These are phyloP conservation scores for Hetaerina titia DNA, from an alignment of 2,888 invertebrate genomes.

Conservation along the genomic window DNA sequence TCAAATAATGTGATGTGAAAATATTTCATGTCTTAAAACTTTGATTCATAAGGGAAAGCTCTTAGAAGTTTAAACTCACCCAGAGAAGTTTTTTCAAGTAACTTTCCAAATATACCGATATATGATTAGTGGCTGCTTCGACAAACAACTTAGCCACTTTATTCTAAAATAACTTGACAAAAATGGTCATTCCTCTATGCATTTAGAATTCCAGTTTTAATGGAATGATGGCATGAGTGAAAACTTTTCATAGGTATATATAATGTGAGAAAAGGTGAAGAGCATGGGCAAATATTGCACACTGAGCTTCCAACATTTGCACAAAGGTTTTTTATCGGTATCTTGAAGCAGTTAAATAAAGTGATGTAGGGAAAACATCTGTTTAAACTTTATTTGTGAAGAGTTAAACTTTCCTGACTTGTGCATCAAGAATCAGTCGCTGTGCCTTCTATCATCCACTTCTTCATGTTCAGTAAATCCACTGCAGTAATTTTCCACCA, in stretches of 20 bases:
- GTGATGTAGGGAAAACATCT: conserved; percentile 52
- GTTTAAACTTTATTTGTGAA: conserved; percentile 57
- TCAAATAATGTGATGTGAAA: conserved; percentile 4
- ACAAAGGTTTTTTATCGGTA: conserved; percentile 60
- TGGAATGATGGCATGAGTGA: conserved; percentile 50
- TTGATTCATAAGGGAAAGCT: not conserved
- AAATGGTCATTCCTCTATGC: conserved; percentile 44
- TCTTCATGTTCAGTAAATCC: conserved; percentile 61
- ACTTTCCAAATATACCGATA: not conserved
- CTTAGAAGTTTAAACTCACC: not conserved
- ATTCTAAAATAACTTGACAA: conserved; percentile 45
- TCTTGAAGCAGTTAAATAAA: conserved; percentile 47
- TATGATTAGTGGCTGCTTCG: conserved; percentile 31
- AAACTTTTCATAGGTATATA: conserved; percentile 20
- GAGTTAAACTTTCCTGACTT: conserved; percentile 61
- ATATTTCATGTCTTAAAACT: conserved; percentile 23
- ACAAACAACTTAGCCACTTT: conserved; percentile 30
- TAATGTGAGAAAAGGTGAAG: conserved; percentile 33
- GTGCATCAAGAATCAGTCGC: conserved; percentile 70
- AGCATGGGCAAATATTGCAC: conserved; percentile 62
- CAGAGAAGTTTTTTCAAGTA: not conserved
- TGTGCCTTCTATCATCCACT: conserved; percentile 71
- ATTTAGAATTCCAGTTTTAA: conserved; percentile 58
- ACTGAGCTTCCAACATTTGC: conserved; percentile 65
- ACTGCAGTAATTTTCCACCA: conserved; percentile 45